Evolutionary conservation across 2,888 invertebrate genomes (phyloP).

Genomic region (Synanthedon andrenaeformis): DNA sequence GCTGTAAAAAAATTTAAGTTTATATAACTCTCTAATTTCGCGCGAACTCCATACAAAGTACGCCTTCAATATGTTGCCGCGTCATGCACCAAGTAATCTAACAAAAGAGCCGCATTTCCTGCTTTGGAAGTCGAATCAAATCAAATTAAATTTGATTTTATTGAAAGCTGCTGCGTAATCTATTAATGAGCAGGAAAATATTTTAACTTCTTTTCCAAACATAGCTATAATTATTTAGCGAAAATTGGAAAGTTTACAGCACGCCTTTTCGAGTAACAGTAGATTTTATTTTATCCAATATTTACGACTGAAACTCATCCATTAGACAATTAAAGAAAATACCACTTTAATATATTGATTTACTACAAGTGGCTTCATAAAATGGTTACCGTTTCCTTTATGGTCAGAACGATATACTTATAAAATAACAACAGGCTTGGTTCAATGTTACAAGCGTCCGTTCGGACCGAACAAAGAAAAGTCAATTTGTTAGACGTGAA

Average conservation of each 20-base stretch:
- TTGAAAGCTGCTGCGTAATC: conserved; percentile 21
- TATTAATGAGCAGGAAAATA: conserved; percentile 17
- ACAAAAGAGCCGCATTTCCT: conserved; percentile 22
- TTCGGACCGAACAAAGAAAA: conserved; percentile 55
- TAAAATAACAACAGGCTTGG: background rate
- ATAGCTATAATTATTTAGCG: too few relatives aligned
- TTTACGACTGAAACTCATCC: background rate
- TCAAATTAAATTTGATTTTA: conserved; percentile 21
- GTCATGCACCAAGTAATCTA: conserved; percentile 11
- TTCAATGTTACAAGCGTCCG: conserved; percentile 4
- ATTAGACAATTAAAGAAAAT: conserved; percentile 8
- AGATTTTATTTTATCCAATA: too few relatives aligned
- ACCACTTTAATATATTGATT: conserved; percentile 26
- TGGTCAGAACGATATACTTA: background rate
- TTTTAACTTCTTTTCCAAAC: too few relatives aligned
- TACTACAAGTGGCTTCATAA: background rate
- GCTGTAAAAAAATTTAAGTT: too few relatives aligned
- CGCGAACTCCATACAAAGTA: background rate
- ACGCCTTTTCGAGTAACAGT: too few relatives aligned
- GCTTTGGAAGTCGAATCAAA: conserved; percentile 21
- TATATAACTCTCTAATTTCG: too few relatives aligned
- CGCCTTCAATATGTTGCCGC: conserved; percentile 11
- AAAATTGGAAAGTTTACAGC: too few relatives aligned
- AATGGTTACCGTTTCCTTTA: background rate
- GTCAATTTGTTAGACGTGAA: conserved; percentile 61